These are phyloP conservation scores for Aegithalos caudatus DNA, from an alignment of 2,113 vertebrate species.

Conservation along the genomic window DNA sequence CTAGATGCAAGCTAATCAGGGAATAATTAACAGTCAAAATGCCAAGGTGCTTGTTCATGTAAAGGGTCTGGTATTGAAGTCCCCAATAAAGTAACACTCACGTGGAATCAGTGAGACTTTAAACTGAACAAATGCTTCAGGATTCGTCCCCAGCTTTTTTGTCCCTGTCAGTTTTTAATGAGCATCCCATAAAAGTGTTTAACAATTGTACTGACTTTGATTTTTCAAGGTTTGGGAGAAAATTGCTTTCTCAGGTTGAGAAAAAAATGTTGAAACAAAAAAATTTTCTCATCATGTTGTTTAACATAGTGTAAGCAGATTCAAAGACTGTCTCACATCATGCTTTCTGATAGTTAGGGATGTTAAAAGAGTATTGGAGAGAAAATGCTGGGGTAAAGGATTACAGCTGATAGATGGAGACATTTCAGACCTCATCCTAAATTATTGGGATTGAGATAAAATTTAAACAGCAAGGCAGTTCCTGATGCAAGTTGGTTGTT, in stretches of 20 bases:
- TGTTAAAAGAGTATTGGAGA: background rate
- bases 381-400: background rate
- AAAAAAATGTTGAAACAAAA: conserved; percentile 3
- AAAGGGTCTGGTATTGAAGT: conserved; percentile 44
- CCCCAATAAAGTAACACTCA: conserved; percentile 21
- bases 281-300: background rate
- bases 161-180: conserved; percentile 31
- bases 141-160: conserved; percentile 28
- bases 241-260: conserved; percentile 17
- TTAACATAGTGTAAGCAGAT: background rate
- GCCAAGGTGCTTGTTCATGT: conserved; percentile 21
- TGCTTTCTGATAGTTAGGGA: background rate
- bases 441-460: background rate
- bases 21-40: conserved; percentile 60
- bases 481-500: background rate
- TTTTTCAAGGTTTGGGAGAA: conserved; percentile 27
- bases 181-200: conserved; percentile 41
- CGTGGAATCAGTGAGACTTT: background rate
- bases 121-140: conserved; percentile 20
- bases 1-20: conserved; percentile 46
- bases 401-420: background rate
- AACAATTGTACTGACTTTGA: conserved; percentile 29
- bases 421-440: background rate
- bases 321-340: background rate
- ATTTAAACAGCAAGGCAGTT: background rate